Base-by-base conservation (phyloP, 1,140 invertebrate species). In the Calycopis cecrops region DNA sequence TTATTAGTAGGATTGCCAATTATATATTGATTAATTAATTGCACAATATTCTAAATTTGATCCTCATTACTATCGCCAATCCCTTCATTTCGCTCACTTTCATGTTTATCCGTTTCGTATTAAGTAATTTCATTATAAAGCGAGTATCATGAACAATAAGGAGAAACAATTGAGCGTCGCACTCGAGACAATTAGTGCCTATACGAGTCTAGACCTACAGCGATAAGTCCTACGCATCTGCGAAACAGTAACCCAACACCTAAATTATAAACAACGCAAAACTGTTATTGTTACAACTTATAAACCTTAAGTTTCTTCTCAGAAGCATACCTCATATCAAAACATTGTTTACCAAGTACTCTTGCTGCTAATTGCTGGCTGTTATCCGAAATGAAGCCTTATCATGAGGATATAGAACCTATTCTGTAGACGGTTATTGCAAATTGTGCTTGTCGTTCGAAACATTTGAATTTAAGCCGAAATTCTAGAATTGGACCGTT, bases 241-340 rank as follows among this genome's bases (percentile, higher is more conserved):
- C 76, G 78, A 78, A 78, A 65, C 67, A 54, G 77, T 74, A 83
- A 79, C 65, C 16, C 48, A 69, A 79, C 67, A 80, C 69, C 65
- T 55, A 56, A 63, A 58, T 59, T 65, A 69, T 68, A 71, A 73
- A 76, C 62, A 72, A 63, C 63, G 67, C 62, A 69, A 67, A 71
- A 76, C 60, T 69, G 69, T 72, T 74, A 75, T 76, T 72, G 66
- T 70, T 70, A 28, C 21, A 28, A 28, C 21, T 28, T 28, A 67
- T 65, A 69, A 60, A 69, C 77, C 72, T 75, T 63, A 65, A 73
- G 69, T 76, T 71, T 73, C 71, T 83, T 80, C 79, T 74, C 37
- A 69, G 80, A 79, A 84, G 56, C 60, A 53, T 61, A 69, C 67
- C 59, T 62, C 57, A 64, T 84, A 79, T 79, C 79, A 83, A 80